These are phyloP conservation scores for Rhodophaea formosa DNA, from an alignment of 2,888 invertebrate species.

Conservation along the genomic window DNA sequence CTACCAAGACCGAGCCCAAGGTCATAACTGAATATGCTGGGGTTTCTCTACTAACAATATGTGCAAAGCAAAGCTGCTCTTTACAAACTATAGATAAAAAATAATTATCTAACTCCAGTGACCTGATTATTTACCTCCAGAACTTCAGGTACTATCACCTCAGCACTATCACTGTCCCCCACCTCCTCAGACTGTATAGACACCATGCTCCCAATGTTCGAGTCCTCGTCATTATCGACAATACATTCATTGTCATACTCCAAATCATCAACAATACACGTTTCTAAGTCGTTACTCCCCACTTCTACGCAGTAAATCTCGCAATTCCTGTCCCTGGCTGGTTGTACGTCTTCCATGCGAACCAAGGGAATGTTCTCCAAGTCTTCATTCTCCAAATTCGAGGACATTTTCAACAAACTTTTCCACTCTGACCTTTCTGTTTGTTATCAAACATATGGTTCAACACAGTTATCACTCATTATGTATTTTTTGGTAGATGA, in stretches of 20 bases:
- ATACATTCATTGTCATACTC: constrained; percentile 49
- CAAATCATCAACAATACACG: constrained; percentile 44
- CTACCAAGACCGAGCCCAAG: no score
- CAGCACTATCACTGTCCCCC: constrained; percentile 36
- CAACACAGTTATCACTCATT: not conserved
- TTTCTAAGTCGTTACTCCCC: constrained; percentile 40
- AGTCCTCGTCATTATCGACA: constrained; percentile 54
- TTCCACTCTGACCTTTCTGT: constrained; percentile 8
- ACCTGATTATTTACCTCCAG: constrained; percentile 31
- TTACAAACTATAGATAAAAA: no score
- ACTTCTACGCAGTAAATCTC: constrained; percentile 25
- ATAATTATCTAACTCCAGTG: no score
- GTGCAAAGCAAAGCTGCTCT: no score
- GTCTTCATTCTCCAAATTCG: constrained; percentile 60
- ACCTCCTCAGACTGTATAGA: constrained; percentile 58
- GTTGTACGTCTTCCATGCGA: constrained; percentile 68
- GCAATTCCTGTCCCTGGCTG: constrained; percentile 46
- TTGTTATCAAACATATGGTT: constrained; percentile 7
- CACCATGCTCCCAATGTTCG: constrained; percentile 65
- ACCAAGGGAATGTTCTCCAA: constrained; percentile 65
- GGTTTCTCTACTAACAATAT: no score
- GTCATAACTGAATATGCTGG: no score
- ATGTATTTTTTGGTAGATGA: not conserved
- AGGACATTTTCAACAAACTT: constrained; percentile 47
- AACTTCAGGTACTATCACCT: constrained; percentile 51